These are phyloP conservation scores for Epirrhoe alternata DNA, from an alignment of 2,888 invertebrate genomes.

Conservation along the genomic window DNA sequence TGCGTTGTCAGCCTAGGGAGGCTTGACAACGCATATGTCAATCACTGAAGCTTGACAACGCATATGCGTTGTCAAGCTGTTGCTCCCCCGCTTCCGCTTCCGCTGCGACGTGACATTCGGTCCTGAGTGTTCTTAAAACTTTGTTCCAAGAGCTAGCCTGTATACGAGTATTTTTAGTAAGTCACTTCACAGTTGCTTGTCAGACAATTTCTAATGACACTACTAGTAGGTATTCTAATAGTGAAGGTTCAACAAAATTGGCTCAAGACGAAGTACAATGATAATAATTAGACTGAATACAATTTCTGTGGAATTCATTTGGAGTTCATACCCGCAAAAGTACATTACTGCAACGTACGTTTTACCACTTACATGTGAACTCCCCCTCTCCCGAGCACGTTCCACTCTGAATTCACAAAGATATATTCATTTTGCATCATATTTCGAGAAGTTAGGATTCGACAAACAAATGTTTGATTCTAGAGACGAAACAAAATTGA, in stretches of 20 bases:
- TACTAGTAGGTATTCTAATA: too few species aligned
- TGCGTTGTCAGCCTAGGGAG: too few species aligned
- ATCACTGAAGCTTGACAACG: too few species aligned
- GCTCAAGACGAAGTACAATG: background rate
- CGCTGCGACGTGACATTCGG: too few species aligned
- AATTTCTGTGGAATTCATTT: slow-evolving; percentile 1
- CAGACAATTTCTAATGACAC: too few species aligned
- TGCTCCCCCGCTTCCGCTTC: too few species aligned
- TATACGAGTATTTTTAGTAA: too few species aligned
- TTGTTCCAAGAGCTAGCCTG: too few species aligned
- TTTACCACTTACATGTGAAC: background rate
- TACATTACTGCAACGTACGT: background rate
- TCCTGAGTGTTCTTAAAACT: too few species aligned
- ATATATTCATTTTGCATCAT: background rate
- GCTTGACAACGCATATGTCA: too few species aligned
- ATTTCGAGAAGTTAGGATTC: background rate
- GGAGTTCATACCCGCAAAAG: slow-evolving; percentile 1
- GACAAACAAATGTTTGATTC: background rate
- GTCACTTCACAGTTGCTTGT: too few species aligned
- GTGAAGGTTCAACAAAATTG: background rate
- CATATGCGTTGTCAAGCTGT: too few species aligned
- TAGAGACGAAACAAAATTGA: background rate
- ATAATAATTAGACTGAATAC: background rate
- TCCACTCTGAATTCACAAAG: background rate
- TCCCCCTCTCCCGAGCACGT: background rate